These are phyloP conservation scores for Napeogenes sylphis DNA, from an alignment of 2,888 invertebrate genomes.

Conservation along the genomic window DNA sequence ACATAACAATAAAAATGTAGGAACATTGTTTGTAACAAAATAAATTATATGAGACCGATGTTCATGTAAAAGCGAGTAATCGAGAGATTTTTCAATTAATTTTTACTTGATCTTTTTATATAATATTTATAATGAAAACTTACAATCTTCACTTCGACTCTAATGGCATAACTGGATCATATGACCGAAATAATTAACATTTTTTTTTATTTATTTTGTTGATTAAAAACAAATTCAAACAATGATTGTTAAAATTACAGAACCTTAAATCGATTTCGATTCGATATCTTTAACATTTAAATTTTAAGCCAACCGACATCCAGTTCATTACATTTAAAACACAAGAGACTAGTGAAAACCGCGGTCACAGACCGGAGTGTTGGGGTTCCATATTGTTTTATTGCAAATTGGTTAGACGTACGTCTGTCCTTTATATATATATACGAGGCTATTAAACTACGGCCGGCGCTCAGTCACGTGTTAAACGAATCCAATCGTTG, in stretches of 20 bases:
- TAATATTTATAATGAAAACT: no score
- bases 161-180: no score
- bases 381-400: slow-evolving; percentile 73
- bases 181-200: no score
- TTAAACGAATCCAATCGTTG: slow-evolving; percentile 74
- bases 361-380: slow-evolving; percentile 53
- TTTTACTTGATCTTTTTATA: no score
- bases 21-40: not conserved
- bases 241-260: no score
- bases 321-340: slow-evolving; percentile 48
- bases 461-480: slow-evolving; percentile 72
- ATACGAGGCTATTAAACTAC: slow-evolving; percentile 75
- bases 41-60: not conserved
- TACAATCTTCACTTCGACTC: no score
- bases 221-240: no score
- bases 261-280: no score
- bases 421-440: slow-evolving; percentile 76
- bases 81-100: no score
- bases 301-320: slow-evolving; percentile 55
- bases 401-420: slow-evolving; percentile 77
- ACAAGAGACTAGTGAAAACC: slow-evolving; percentile 34
- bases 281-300: slow-evolving; percentile 38
- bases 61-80: no score
- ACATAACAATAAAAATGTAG: not conserved
- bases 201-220: no score